Evolutionary conservation across 2,113 vertebrate species (phyloP).

Genomic region (Rhipidura dahli): DNA sequence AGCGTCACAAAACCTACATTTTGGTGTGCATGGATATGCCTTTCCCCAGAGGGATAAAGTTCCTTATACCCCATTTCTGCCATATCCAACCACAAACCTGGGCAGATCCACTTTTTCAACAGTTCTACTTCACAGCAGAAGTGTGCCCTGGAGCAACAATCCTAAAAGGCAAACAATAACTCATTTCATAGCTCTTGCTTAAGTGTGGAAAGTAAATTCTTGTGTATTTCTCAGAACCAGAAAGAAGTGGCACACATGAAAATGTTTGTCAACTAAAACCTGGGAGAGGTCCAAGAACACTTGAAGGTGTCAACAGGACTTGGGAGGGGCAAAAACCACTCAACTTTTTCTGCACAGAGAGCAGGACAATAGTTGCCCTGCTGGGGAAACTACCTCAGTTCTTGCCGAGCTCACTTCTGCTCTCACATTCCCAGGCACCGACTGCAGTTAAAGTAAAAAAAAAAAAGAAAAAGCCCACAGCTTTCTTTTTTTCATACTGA

Average conservation of each 20-base stretch:
- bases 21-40: neutral
- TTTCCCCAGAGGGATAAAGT: neutral
- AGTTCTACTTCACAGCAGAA: neutral
- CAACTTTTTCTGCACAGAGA: neutral
- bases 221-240: neutral
- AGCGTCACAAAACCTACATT: neutral
- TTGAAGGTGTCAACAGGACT: neutral
- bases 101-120: slow-evolving; percentile 33
- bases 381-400: neutral
- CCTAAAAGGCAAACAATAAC: slow-evolving; percentile 27
- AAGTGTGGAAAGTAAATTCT: neutral
- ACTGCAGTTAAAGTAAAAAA: neutral
- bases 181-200: neutral
- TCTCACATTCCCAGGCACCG: neutral
- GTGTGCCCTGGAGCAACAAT: neutral
- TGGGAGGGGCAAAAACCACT: neutral
- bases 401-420: neutral
- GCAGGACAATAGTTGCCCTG: neutral
- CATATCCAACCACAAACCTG: neutral
- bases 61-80: neutral
- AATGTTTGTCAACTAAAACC: neutral
- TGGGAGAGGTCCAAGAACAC: neutral
- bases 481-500: neutral
- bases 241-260: neutral
- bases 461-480: neutral